Percentiles rank a stretch among this genome's conserved stretches.
These are phyloP conservation scores for Synergus gifuensis DNA, from an alignment of 2,888 invertebrate genomes.

Conservation along the genomic window DNA sequence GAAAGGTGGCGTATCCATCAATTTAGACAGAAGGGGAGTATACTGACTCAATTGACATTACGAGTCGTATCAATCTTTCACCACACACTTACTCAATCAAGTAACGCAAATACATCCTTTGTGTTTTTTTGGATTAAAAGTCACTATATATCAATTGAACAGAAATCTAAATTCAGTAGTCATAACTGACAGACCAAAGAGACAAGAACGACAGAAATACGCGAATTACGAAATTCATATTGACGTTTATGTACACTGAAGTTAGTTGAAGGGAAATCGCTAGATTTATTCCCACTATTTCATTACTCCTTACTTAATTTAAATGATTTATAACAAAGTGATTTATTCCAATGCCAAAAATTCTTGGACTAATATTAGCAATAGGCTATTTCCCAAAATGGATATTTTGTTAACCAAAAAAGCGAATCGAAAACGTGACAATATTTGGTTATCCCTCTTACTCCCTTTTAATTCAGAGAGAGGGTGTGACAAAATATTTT, in stretches of 20 bases:
- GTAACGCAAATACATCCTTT: neutral
- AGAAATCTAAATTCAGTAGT: neutral
- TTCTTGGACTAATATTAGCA: too few relatives aligned
- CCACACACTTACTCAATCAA: constrained; percentile 16
- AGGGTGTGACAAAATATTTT: too few relatives aligned
- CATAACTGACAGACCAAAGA: constrained; percentile 17
- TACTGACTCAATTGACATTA: constrained; percentile 11
- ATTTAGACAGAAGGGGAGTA: neutral
- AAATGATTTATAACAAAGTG: too few relatives aligned
- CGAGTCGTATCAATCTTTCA: constrained; percentile 7
- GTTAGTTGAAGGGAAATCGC: neutral
- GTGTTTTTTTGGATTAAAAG: neutral
- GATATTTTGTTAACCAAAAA: too few relatives aligned
- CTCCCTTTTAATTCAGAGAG: too few relatives aligned
- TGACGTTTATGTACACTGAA: constrained; percentile 14
- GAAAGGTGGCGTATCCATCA: constrained; percentile 21
- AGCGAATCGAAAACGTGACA: too few relatives aligned
- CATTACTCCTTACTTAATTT: too few relatives aligned
- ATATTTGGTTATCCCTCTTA: too few relatives aligned
- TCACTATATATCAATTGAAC: neutral
- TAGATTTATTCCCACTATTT: neutral
- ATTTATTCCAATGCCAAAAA: too few relatives aligned
- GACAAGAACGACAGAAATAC: constrained; percentile 12
- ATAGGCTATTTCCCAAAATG: too few relatives aligned
- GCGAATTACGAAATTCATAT: constrained; percentile 8